Percentiles rank a stretch among this genome's conserved stretches.
These are phyloP conservation scores for Cephus cinctus DNA, from an alignment of 1,140 invertebrate species.

Conservation along the genomic window DNA sequence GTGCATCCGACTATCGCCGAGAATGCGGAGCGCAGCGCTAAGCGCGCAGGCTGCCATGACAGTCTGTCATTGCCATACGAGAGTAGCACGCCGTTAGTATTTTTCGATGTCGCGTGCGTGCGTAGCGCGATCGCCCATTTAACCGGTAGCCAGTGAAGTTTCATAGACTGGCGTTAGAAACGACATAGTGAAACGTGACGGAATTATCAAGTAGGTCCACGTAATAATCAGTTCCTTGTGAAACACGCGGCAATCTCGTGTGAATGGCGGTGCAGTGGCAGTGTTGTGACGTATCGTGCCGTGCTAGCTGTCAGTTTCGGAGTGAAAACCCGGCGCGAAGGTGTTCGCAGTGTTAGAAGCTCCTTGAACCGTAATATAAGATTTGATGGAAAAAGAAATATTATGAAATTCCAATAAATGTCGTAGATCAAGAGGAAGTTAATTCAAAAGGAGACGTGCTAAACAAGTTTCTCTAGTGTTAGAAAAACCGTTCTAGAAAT, in stretches of 20 bases:
- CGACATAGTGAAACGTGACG: neutral
- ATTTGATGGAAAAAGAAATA: too few relatives aligned
- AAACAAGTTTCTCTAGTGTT: too few relatives aligned
- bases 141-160: neutral
- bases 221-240: too few relatives aligned
- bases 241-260: neutral
- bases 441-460: neutral
- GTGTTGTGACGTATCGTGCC: constrained; percentile 5
- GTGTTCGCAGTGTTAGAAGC: neutral
- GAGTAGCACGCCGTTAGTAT: neutral
- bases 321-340: neutral
- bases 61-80: constrained; percentile 1
- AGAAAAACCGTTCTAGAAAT: too few relatives aligned
- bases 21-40: too few relatives aligned
- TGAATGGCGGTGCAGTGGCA: neutral
- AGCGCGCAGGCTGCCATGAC: constrained; percentile 7
- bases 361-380: neutral
- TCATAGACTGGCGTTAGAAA: neutral
- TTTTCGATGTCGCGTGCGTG: neutral
- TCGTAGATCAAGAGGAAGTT: too few relatives aligned
- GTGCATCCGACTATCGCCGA: too few relatives aligned
- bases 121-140: neutral
- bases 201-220: neutral
- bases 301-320: constrained; percentile 3
- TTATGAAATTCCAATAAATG: too few relatives aligned